phyloP scores from a whole-genome alignment of 2,797 vertebrate species.

The Crenichthys baileyi region DNA sequence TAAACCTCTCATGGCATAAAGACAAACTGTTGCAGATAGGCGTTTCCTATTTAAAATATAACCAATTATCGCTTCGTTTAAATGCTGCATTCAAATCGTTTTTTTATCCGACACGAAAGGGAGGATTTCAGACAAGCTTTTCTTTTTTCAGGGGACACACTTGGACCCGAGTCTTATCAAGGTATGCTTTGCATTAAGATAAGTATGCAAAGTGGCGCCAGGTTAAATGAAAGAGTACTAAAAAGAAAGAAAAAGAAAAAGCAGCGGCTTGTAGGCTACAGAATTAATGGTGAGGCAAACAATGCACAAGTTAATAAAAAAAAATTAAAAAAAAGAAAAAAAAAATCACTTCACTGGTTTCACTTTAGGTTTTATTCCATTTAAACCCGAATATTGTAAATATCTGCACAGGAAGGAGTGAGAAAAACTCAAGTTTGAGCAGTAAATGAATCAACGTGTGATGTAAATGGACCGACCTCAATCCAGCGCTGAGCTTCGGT shows the following conservation, averaged over 20 bases:
- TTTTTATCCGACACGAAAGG: constrained; percentile 33
- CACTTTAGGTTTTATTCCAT: neutral
- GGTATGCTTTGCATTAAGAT: constrained; percentile 41
- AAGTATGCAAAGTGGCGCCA: constrained; percentile 8
- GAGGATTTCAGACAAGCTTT: constrained; percentile 12
- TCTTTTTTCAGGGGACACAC: constrained; percentile 14
- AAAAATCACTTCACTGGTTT: neutral
- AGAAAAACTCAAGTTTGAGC: neutral
- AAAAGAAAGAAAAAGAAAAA: neutral
- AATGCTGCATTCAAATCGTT: constrained; percentile 53
- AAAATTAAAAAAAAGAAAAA: neutral
- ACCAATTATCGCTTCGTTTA: constrained; percentile 24
- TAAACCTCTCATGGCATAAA: constrained; percentile 1
- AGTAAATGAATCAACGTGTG: neutral
- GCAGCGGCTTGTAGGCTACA: neutral
- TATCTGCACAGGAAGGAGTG: neutral
- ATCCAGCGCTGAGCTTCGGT: constrained; percentile 90
- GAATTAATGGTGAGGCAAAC: neutral
- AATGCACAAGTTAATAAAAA: neutral
- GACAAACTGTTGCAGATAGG: neutral
- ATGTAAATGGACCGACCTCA: constrained; percentile 79
- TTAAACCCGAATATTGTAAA: neutral
- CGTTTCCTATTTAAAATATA: neutral
- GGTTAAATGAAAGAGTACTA: neutral
- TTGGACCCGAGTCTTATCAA: constrained; percentile 30